Evolutionary conservation across 2,797 vertebrate genomes (phyloP).

Genomic region (Lepidocolaptes lacrymiger): DNA sequence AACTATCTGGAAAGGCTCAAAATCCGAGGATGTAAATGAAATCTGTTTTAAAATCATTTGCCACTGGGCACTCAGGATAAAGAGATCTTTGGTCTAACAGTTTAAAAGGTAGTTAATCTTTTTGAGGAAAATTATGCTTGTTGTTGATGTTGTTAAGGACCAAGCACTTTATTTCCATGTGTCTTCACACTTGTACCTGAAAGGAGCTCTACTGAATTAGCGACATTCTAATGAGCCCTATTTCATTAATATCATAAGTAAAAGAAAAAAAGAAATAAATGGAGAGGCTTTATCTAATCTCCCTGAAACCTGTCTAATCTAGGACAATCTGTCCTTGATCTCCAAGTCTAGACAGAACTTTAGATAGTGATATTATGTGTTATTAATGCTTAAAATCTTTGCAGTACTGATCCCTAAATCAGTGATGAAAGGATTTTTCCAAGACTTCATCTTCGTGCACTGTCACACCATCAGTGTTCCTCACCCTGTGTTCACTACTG

Average conservation of each 20-base stretch:
- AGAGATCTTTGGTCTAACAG: not conserved
- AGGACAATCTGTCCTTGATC: not conserved
- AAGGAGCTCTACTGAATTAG: not conserved
- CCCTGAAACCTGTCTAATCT: not conserved
- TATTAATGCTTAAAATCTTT: conserved; percentile 12
- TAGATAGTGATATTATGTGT: not conserved
- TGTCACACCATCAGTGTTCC: not conserved
- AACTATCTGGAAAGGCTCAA: not conserved
- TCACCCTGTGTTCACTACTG: not conserved
- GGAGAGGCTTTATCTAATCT: not conserved
- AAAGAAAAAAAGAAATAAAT: not conserved
- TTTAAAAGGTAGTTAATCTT: not conserved
- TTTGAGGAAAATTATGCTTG: not conserved
- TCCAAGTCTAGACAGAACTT: conserved; percentile 7
- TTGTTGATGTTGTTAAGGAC: not conserved
- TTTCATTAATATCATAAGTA: not conserved
- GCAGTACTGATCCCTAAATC: not conserved
- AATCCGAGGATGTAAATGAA: not conserved
- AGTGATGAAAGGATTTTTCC: not conserved
- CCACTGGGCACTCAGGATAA: not conserved
- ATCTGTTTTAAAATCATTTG: not conserved
- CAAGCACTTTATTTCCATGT: not conserved
- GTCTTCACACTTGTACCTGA: not conserved
- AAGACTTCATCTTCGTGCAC: not conserved
- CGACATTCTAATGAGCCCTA: not conserved